Evolutionary conservation across 2,797 vertebrate species (phyloP), one percentile per base, ranked within the genome.

Genomic region (Xiphophorus birchmanni): DNA sequence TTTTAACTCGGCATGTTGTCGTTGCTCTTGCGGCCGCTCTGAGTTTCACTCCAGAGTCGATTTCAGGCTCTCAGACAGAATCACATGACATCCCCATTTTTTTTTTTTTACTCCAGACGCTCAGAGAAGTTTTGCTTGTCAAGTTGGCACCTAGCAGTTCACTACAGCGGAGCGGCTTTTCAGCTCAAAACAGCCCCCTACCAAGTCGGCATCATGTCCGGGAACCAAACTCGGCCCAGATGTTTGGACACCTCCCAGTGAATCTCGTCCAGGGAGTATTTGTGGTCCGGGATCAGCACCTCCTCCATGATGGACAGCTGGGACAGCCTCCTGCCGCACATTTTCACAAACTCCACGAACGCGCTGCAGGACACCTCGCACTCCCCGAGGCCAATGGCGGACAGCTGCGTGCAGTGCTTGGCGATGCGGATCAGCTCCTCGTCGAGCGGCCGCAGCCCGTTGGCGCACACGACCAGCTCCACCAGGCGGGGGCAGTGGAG

Each of bases 181-280:
- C 35, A 17, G 21, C 15, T 42, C 74, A 17, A 18, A 42, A 9
- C 32, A 5, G 0, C 29, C 1, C 29, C 94, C 94, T 94, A 99
- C 98, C 98, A 99, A 1, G 97, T 99, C 2, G 98, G 99, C 99
- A 99, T 99, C 98, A 99, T 98, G 88, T 99, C 99, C 2, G 98
- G 98, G 93, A 99, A 99, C 98, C 99, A 99, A 81, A 99, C 98
- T 63, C 98, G 96, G 77, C 98, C 99, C 3, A 99, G 96, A 90
- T 99, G 97, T 93, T 99, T 99, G 11, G 98, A 99, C 72, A 99
- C 98, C 91, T 99, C 98, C 98, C 98, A 99, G 8, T 99, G 98
- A 88, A 99, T 99, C 95, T 99, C 98, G 89, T 99, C 99, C 90
- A 97, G 95, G 90, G 94, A 97, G 93, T 98, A 99, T 84, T 97